A percentile compares a stretch with the other conserved stretches of the same genome.
Conservation (phyloP, 2,797 vertebrate genomes). For the Delichon dasypus region DNA sequence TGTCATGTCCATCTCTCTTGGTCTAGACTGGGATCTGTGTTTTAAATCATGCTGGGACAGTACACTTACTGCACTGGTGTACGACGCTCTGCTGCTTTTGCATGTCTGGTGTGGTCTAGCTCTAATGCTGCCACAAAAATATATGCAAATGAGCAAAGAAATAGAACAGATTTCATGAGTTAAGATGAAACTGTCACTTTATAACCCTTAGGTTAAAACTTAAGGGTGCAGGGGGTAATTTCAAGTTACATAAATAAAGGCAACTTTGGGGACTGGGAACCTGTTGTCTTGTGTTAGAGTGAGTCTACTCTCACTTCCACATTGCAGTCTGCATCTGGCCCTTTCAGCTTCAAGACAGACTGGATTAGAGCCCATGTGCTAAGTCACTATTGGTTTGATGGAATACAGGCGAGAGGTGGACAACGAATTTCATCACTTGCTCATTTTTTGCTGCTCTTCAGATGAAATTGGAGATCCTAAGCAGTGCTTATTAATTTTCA, state of each 20-base stretch:
- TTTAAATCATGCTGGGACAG: neutral
- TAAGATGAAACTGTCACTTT: neutral
- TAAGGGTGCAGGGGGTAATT: neutral
- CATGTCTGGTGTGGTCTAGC: rapidly evolving
- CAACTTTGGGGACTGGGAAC: neutral
- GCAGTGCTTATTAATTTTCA: neutral
- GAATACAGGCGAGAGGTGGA: neutral
- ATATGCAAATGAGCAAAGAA: neutral
- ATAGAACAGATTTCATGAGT: neutral
- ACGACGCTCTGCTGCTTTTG: neutral
- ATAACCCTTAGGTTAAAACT: neutral
- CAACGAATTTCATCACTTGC: neutral
- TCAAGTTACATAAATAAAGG: neutral
- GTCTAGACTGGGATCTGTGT: neutral
- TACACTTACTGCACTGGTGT: neutral
- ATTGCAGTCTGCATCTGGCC: neutral
- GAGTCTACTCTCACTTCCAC: neutral
- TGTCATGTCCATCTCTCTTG: neutral
- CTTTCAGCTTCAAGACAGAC: neutral
- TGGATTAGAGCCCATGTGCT: neutral
- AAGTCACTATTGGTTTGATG: neutral
- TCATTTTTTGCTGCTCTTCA: neutral
- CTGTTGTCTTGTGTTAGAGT: neutral
- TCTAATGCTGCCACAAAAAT: neutral
- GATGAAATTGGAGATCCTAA: neutral